Conservation (phyloP, 2,797 vertebrate species). For the Acestrorhynchus altus region DNA sequence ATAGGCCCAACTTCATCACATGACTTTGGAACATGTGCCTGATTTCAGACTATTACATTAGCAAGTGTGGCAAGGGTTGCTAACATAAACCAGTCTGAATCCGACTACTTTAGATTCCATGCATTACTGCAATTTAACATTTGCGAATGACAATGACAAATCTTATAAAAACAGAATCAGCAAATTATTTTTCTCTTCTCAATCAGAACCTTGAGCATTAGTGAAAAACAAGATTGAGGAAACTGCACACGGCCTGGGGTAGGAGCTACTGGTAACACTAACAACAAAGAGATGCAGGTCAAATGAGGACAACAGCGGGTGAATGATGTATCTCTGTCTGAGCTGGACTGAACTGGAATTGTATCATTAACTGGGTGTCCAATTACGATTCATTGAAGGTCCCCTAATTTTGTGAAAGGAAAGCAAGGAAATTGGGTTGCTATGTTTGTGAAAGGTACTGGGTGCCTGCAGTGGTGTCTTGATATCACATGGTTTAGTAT, state of each 20-base stretch:
- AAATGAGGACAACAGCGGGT: slow-evolving; percentile 64
- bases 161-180: slow-evolving; percentile 61
- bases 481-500: background rate
- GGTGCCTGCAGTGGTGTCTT: background rate
- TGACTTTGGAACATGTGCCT: slow-evolving; percentile 26
- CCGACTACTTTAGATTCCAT: background rate
- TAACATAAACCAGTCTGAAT: slow-evolving; percentile 62
- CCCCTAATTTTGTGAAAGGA: slow-evolving; percentile 31
- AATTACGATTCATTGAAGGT: slow-evolving; percentile 31
- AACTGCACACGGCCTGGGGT: slow-evolving; percentile 42
- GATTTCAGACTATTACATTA: slow-evolving; percentile 61
- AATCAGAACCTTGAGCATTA: slow-evolving; percentile 81
- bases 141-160: slow-evolving; percentile 50
- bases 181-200: slow-evolving; percentile 83
- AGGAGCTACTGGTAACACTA: slow-evolving; percentile 55
- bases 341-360: slow-evolving; percentile 34
- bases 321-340: slow-evolving; percentile 66
- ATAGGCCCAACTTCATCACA: slow-evolving; percentile 19
- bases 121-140: slow-evolving; percentile 37
- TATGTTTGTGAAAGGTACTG: background rate
- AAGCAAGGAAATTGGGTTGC: background rate
- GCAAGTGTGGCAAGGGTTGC: slow-evolving; percentile 61
- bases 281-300: slow-evolving; percentile 70
- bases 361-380: slow-evolving; percentile 27
- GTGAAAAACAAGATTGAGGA: slow-evolving; percentile 45